Conservation (phyloP, 2,888 invertebrate species). For the Yponomeuta plumbellus region DNA sequence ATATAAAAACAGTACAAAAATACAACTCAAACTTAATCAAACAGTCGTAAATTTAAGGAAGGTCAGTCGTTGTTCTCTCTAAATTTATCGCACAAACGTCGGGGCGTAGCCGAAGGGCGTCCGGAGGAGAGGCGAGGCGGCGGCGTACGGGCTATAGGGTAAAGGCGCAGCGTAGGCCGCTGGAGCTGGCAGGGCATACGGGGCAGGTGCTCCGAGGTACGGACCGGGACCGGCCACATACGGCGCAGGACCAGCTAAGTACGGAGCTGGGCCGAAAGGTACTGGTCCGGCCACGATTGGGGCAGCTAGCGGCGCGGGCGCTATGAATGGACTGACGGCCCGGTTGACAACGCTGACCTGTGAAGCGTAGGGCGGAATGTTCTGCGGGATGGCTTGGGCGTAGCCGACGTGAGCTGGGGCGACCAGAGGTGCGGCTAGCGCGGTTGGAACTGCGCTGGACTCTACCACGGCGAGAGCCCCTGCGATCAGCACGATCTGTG, state of each 20-base stretch:
- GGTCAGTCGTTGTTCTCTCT: conserved; percentile 52
- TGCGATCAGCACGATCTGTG: conserved; percentile 64
- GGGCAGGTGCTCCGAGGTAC: conserved; percentile 22
- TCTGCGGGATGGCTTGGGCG: conserved; percentile 77
- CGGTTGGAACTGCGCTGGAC: conserved; percentile 49
- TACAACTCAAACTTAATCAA: conserved; percentile 1
- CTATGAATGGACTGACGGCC: conserved; percentile 54
- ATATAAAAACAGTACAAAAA: conserved; percentile 6
- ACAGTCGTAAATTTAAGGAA: conserved; percentile 22
- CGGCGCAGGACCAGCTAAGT: conserved; percentile 30
- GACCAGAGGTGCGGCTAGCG: conserved; percentile 56
- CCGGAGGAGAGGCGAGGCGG: conserved; percentile 41
- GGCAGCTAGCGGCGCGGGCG: conserved; percentile 31
- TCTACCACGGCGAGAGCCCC: conserved; percentile 53
- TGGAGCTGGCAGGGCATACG: neutral
- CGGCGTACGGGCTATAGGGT: conserved; percentile 28
- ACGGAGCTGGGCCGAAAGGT: conserved; percentile 31
- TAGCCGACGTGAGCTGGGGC: conserved; percentile 77
- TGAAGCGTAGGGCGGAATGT: conserved; percentile 78
- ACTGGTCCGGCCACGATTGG: conserved; percentile 27
- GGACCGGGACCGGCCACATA: conserved; percentile 28
- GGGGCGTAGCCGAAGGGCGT: conserved; percentile 51
- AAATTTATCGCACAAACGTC: conserved; percentile 68
- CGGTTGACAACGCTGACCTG: conserved; percentile 75
- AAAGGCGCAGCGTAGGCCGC: conserved; percentile 23